Evolutionary conservation across 2,888 invertebrate species (phyloP).

Genomic region (Coenonympha glycerion): DNA sequence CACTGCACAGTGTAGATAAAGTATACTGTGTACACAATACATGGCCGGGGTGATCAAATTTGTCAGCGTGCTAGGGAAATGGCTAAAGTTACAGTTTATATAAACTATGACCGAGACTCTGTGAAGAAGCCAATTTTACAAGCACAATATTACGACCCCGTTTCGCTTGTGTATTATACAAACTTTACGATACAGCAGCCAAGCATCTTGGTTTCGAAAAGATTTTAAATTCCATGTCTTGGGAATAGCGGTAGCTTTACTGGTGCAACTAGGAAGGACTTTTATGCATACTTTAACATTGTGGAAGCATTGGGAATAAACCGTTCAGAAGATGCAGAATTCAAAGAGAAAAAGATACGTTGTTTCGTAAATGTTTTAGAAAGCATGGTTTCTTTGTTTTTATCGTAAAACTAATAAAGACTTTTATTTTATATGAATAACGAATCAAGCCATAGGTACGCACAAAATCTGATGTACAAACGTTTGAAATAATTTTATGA

Average conservation of each 20-base stretch:
- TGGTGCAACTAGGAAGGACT: background rate
- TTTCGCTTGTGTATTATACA: slow-evolving; percentile 14
- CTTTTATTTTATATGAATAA: too few species aligned
- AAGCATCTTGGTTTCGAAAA: slow-evolving; percentile 8
- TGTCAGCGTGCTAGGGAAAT: background rate
- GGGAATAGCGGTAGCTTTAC: background rate
- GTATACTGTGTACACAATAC: too few species aligned
- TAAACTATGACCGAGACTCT: too few species aligned
- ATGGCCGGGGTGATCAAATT: background rate
- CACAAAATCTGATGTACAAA: too few species aligned
- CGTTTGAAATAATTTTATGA: too few species aligned
- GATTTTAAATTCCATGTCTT: slow-evolving; percentile 7
- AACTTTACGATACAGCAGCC: slow-evolving; percentile 8
- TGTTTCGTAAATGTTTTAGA: too few species aligned
- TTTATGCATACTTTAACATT: background rate
- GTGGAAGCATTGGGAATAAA: background rate
- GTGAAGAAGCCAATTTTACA: slow-evolving; percentile 24
- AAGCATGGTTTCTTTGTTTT: too few species aligned
- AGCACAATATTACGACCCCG: slow-evolving; percentile 17
- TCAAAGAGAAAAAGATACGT: background rate
- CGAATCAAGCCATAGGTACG: too few species aligned
- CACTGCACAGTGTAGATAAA: too few species aligned
- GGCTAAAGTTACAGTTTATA: background rate
- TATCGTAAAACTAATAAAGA: too few species aligned
- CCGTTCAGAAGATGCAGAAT: background rate